Evolutionary conservation across 2,113 vertebrate species (phyloP).

Genomic region (Melanotaenia duboulayi): DNA sequence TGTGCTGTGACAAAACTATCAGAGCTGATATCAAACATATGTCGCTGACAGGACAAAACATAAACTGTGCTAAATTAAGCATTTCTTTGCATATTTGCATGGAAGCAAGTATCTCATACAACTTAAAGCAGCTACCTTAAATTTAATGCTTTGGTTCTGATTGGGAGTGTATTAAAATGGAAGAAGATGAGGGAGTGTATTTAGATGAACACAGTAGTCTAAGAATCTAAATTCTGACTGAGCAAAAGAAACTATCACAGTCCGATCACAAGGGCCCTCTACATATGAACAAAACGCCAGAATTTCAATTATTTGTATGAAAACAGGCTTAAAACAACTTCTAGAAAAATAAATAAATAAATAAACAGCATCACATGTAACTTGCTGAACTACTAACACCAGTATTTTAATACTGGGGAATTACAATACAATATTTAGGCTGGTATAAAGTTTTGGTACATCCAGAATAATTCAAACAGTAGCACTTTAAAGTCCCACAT

Average conservation of each 20-base stretch:
- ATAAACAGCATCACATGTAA: slow-evolving; percentile 22
- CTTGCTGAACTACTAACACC: slow-evolving; percentile 18
- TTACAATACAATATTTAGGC: slow-evolving; percentile 47
- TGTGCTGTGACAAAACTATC: neutral
- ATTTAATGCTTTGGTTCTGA: slow-evolving; percentile 75
- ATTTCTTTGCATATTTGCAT: slow-evolving; percentile 76
- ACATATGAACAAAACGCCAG: slow-evolving; percentile 36
- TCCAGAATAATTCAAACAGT: slow-evolving; percentile 22
- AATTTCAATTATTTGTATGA: slow-evolving; percentile 33
- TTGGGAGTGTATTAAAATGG: slow-evolving; percentile 64
- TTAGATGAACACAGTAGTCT: slow-evolving; percentile 51
- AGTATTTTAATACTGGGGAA: slow-evolving; percentile 26
- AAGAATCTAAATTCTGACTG: slow-evolving; percentile 27
- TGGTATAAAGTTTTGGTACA: slow-evolving; percentile 34
- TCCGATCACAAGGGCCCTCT: slow-evolving; percentile 29
- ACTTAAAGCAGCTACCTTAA: slow-evolving; percentile 68
- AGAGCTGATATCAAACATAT: neutral
- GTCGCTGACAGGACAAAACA: slow-evolving; percentile 17
- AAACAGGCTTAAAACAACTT: slow-evolving; percentile 41
- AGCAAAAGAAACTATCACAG: slow-evolving; percentile 44
- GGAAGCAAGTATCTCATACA: slow-evolving; percentile 63
- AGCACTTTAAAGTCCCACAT: slow-evolving; percentile 6
- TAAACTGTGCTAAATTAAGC: slow-evolving; percentile 30
- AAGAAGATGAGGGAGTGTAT: slow-evolving; percentile 59
- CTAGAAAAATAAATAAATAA: slow-evolving; percentile 15